Evolutionary conservation across 1,140 invertebrate species (phyloP).

Genomic region (Drosophila arawakana): DNA sequence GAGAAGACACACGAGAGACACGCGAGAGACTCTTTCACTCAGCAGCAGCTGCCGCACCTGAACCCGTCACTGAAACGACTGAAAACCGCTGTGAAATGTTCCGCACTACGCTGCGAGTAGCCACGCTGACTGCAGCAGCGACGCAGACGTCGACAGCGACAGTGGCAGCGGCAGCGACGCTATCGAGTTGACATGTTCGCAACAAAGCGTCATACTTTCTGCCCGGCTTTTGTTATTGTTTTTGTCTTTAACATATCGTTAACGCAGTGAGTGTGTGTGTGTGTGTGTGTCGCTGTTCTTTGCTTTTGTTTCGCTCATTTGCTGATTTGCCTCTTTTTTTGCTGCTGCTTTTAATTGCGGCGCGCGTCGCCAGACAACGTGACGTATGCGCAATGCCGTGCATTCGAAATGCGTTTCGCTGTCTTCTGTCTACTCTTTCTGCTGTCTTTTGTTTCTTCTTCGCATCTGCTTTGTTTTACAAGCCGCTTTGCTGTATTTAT

Average conservation of each 20-base stretch:
- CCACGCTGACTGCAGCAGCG: conserved; percentile 5
- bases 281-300: background rate
- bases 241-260: conserved; percentile 55
- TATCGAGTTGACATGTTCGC: conserved; percentile 63
- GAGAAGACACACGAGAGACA: background rate
- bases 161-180: conserved; percentile 8
- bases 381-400: conserved; percentile 67
- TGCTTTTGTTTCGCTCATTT: conserved; percentile 36
- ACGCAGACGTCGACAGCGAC: conserved; percentile 3
- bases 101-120: conserved; percentile 40
- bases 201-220: conserved; percentile 44
- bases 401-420: conserved; percentile 52
- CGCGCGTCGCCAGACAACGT: conserved; percentile 58
- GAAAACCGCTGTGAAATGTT: conserved; percentile 46
- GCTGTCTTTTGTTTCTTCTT: background rate
- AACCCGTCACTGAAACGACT: conserved; percentile 73
- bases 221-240: conserved; percentile 56
- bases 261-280: conserved; percentile 22
- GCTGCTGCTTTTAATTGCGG: conserved; percentile 27
- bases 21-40: conserved; percentile 14
- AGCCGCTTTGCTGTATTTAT: conserved; percentile 10
- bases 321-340: conserved; percentile 26
- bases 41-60: conserved; percentile 67
- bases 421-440: background rate
- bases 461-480: background rate